Evolutionary conservation across 2,113 vertebrate species (phyloP).

Genomic region (Sphaerodactylus townsendi): DNA sequence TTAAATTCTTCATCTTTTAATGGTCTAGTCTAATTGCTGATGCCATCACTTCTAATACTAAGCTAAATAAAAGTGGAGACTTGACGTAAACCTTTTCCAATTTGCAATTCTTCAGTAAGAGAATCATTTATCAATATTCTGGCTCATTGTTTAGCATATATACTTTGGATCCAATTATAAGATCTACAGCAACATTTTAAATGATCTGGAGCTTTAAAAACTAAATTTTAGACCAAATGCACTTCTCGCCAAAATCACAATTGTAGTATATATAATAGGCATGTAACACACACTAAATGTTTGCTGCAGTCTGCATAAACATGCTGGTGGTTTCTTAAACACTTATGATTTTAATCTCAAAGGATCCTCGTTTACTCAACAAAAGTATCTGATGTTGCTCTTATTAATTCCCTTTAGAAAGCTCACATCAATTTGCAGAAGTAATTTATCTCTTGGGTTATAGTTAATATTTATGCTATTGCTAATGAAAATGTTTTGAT

Average conservation of each 20-base stretch:
- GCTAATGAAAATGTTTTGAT: conserved; percentile 1
- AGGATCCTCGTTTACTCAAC: background rate
- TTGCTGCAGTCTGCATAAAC: conserved; percentile 2
- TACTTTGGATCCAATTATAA: too few relatives aligned
- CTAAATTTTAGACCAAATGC: too few relatives aligned
- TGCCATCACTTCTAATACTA: too few relatives aligned
- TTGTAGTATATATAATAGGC: background rate
- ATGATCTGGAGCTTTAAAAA: too few relatives aligned
- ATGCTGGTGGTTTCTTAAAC: conserved; percentile 5
- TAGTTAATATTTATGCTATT: background rate
- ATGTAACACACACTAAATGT: background rate
- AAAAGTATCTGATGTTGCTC: background rate
- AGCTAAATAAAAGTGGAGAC: too few relatives aligned
- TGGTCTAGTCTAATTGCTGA: too few relatives aligned
- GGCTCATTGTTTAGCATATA: too few relatives aligned
- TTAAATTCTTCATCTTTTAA: too few relatives aligned
- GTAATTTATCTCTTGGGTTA: conserved; percentile 6
- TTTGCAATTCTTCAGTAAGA: too few relatives aligned
- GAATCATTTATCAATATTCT: too few relatives aligned
- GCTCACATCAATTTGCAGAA: background rate
- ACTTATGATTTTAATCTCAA: conserved; percentile 17
- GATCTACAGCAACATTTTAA: too few relatives aligned
- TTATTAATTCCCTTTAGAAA: conserved; percentile 15
- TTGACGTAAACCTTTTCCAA: too few relatives aligned
- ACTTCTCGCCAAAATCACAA: background rate